These are phyloP conservation scores for Microplitis demolitor DNA, from an alignment of 1,140 invertebrate genomes.

Conservation along the genomic window DNA sequence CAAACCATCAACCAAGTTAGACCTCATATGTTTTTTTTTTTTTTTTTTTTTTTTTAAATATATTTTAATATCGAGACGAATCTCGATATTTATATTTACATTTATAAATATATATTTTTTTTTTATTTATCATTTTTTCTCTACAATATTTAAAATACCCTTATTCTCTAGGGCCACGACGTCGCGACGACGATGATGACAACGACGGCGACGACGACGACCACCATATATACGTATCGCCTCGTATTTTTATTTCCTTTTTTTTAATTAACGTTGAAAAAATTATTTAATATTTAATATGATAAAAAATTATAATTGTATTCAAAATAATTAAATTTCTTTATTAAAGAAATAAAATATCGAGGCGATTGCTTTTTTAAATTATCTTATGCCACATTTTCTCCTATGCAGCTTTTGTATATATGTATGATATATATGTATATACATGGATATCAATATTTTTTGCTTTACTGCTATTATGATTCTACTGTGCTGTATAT, in stretches of 20 bases:
- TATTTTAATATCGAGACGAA: conserved; percentile 13
- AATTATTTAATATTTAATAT: neutral
- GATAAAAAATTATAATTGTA: neutral
- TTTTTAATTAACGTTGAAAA: neutral
- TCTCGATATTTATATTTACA: neutral
- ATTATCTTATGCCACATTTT: no score
- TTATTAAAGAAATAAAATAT: no score
- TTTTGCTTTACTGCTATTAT: no score
- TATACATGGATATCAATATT: no score
- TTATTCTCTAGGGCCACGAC: neutral
- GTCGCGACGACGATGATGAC: neutral
- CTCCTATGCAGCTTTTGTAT: no score
- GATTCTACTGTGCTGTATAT: no score
- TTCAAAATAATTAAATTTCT: no score
- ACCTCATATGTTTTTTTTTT: conserved; percentile 38
- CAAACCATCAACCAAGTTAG: conserved; percentile 63
- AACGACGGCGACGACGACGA: neutral
- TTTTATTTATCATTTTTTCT: neutral
- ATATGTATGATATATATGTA: no score
- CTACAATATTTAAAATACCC: neutral
- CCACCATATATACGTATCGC: neutral
- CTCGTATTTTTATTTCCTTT: neutral
- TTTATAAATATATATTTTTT: conserved; percentile 3
- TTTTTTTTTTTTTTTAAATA: conserved; percentile 20
- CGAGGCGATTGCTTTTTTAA: no score